Conservation (phyloP, 2,113 vertebrate genomes). For the Felis catus region DNA sequence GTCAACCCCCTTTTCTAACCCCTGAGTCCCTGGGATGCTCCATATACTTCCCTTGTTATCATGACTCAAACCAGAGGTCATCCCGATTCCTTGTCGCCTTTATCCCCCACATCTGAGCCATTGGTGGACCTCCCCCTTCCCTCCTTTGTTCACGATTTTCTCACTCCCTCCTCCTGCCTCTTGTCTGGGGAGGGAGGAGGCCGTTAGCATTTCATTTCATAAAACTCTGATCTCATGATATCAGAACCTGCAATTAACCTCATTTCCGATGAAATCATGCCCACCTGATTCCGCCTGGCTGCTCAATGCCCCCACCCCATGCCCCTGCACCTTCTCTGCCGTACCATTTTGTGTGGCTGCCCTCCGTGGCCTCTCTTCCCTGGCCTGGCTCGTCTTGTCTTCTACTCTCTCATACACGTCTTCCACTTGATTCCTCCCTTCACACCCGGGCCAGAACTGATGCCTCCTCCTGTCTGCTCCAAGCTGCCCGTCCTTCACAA, state of each 20-base stretch:
- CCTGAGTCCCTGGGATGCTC: background rate
- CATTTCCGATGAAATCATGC: background rate
- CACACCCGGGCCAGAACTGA: background rate
- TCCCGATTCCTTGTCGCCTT: background rate
- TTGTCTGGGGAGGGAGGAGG: background rate
- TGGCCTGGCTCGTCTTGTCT: background rate
- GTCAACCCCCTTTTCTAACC: background rate
- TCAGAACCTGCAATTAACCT: background rate
- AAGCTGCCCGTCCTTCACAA: too few species aligned
- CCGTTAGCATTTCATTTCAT: background rate
- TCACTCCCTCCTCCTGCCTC: background rate
- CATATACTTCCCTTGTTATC: background rate
- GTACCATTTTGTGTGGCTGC: background rate
- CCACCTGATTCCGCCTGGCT: background rate
- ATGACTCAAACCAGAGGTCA: background rate
- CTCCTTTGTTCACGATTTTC: background rate
- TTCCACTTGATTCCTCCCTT: background rate
- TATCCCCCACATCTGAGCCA: accelerated
- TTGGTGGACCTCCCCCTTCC: background rate
- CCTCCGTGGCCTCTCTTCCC: background rate
- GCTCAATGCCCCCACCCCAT: accelerated
- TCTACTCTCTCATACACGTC: background rate
- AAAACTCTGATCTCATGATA: background rate
- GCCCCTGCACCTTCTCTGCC: too few species aligned
- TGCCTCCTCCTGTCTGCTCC: background rate